Evolutionary conservation across 2,888 invertebrate genomes (phyloP), one percentile per base, ranked within the genome.

Genomic region (Pterostichus niger): DNA sequence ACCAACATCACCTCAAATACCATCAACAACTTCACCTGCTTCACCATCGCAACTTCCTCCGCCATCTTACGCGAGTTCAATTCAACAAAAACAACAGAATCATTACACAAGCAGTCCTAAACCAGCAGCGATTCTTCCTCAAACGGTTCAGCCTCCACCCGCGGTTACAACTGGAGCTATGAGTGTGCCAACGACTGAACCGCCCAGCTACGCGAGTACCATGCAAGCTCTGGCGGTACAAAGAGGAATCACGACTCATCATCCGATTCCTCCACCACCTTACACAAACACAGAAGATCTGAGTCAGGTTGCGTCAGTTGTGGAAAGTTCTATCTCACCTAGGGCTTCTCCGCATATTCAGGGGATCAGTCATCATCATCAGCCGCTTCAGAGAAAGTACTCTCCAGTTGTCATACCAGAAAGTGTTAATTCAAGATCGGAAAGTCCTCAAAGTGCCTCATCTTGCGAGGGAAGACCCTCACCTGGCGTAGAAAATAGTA

Each of bases 201-300:
- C 97, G 0, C 97, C 97, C 6, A 97, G 96, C 88, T 98, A 97
- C 89, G 97, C 97, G 11, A 96, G 95, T 87, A 96, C 96, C 64
- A 97, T 98, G 94, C 96, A 96, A 89, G 92, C 94, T 15, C 90
- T 95, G 84, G 95, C 95, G 7, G 94, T 93, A 75, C 93, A 94
- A 88, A 91, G 95, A 78, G 94, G 93, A 35, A 92, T 93, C 89
- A 92, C 93, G 10, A 31, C 46, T 84, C 93, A 94, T 83, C 93
- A 92, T 78, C 91, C 94, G 56, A 93, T 94, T 59, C 94, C 93
- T 11, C 94, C 94, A 82, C 94, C 94, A 73, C 95, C 95, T 1
- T 95, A 95, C 88, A 89, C 91, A 1, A 90, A 90, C 6, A 88
- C 88, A 0, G 90, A 89, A 2, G 89, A 89, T 54, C 81, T 88